Percentiles rank a stretch among this genome's conserved stretches.
These are phyloP conservation scores for Amphibalanus amphitrite DNA, from an alignment of 1,140 invertebrate genomes.

Conservation along the genomic window DNA sequence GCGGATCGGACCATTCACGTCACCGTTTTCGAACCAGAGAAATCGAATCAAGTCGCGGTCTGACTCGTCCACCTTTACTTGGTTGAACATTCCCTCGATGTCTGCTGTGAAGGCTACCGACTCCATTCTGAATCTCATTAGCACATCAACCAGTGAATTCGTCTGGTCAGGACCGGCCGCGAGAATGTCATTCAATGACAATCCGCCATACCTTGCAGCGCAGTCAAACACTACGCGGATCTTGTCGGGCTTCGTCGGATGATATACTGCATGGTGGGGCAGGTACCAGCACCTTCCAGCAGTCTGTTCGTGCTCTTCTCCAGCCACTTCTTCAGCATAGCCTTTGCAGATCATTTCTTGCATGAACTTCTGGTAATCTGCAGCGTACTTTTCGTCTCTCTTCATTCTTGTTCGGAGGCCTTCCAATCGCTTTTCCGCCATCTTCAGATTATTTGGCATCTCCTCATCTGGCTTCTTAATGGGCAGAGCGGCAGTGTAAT, in stretches of 20 bases:
- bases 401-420: no score
- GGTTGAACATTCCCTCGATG: constrained; percentile 14
- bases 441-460: no score
- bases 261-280: constrained; percentile 2
- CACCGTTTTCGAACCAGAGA: constrained; percentile 8
- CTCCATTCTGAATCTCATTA: constrained; percentile 10
- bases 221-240: constrained; percentile 10
- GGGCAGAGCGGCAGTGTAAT: no score
- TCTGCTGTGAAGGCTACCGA: constrained; percentile 8
- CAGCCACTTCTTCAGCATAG: no score
- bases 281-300: constrained; percentile 5
- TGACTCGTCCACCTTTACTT: constrained; percentile 3
- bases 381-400: no score
- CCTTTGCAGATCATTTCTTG: no score
- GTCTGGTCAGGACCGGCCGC: constrained; percentile 11
- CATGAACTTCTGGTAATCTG: no score
- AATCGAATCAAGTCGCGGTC: constrained; percentile 11
- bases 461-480: no score
- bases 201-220: not conserved
- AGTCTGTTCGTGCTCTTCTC: no score
- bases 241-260: constrained; percentile 6
- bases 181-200: constrained; percentile 9
- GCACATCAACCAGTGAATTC: constrained; percentile 7
- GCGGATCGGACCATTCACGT: not conserved
- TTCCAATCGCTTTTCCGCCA: no score